A percentile compares a stretch with the other conserved stretches of the same genome.
These are phyloP conservation scores for Andrena bicolor DNA, from an alignment of 2,888 invertebrate genomes.

Conservation along the genomic window DNA sequence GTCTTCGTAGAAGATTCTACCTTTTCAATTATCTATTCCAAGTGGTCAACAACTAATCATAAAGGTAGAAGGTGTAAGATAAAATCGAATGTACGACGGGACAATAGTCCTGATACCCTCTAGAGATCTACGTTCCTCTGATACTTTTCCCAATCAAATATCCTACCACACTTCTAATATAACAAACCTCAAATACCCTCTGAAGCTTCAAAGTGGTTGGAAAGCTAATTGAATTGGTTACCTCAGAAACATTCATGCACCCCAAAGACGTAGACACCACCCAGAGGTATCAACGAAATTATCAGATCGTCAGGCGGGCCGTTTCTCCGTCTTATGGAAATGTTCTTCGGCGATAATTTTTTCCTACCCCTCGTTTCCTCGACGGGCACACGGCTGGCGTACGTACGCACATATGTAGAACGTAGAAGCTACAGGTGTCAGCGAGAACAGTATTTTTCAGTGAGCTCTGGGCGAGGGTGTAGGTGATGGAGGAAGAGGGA, in stretches of 20 bases:
- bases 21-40: neutral
- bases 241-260: neutral
- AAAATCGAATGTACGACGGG: neutral
- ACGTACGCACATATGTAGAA: constrained; percentile 82
- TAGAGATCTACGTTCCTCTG: too few relatives aligned
- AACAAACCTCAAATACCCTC: too few relatives aligned
- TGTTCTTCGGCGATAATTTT: constrained; percentile 65
- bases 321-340: constrained; percentile 53
- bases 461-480: constrained; percentile 77
- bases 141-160: too few relatives aligned
- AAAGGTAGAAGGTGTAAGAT: neutral
- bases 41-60: neutral
- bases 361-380: constrained; percentile 59
- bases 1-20: neutral
- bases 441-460: constrained; percentile 84
- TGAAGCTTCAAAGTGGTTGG: too few relatives aligned
- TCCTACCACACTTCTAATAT: too few relatives aligned
- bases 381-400: constrained; percentile 60
- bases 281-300: constrained; percentile 35
- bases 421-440: constrained; percentile 85
- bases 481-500: constrained; percentile 73
- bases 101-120: neutral
- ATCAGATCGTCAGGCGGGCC: constrained; percentile 6
- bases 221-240: neutral
- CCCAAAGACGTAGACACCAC: neutral